Evolutionary conservation across 2,113 vertebrate genomes (phyloP).

Genomic region (Pterophyllum scalare): DNA sequence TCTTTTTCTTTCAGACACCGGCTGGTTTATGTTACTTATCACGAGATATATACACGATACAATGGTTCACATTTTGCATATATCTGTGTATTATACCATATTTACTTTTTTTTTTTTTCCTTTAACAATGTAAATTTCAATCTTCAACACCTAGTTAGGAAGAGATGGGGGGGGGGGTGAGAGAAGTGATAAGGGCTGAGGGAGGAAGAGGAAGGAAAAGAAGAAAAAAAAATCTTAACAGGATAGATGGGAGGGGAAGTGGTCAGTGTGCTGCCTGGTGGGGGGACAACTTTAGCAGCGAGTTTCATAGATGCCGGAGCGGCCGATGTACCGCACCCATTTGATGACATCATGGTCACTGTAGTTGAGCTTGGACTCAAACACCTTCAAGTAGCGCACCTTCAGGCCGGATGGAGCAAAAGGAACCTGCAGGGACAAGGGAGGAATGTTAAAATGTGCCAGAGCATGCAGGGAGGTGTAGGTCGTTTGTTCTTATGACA

Average conservation of each 20-base stretch:
- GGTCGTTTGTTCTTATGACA: not conserved
- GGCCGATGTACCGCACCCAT: constrained; percentile 99
- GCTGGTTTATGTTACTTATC: constrained; percentile 73
- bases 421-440: constrained; percentile 84
- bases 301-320: constrained; percentile 98
- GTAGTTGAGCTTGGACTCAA: constrained; percentile 99
- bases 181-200: constrained; percentile 51
- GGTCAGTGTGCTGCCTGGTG: constrained; percentile 65
- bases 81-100: constrained; percentile 78
- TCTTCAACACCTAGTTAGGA: constrained; percentile 72
- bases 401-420: constrained; percentile 98
- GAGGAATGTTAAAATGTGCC: not conserved
- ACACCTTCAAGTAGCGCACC: constrained; percentile 99
- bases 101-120: constrained; percentile 50
- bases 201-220: constrained; percentile 27
- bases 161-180: constrained; percentile 29
- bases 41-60: constrained; percentile 77
- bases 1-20: constrained; percentile 65
- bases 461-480: not conserved
- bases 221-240: constrained; percentile 48
- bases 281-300: constrained; percentile 88
- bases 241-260: constrained; percentile 54
- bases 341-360: constrained; percentile 99
- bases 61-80: constrained; percentile 80
- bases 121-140: constrained; percentile 66